Evolutionary conservation across 2,797 vertebrate species (phyloP), one percentile per base, ranked within the genome.

Genomic region (Buceros bicornis): DNA sequence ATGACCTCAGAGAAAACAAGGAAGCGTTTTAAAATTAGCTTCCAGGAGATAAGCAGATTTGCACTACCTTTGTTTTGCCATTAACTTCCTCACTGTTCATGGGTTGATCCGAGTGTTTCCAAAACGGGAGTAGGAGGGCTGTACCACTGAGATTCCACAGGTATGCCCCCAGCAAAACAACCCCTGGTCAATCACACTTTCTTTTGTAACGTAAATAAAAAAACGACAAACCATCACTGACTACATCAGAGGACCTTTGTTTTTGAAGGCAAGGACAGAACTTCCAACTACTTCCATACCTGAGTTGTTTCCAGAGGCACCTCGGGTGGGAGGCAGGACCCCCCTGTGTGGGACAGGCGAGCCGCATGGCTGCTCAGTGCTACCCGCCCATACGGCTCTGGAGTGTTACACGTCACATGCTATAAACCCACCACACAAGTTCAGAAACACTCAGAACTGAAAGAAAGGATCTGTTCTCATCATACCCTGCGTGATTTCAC

Each of bases 121-220:
- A 7, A 70, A 37, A 26, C 48, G 9, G 0, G 3, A 78, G 40
- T 13, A 11, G 10, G 48, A 57, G 43, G 24, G 13, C 17, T 5
- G 1, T 10, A 17, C 5, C 26, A 8, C 19, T 0, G 12, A 24
- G 10, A 2, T 10, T 7, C 11, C 18, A 11, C 1, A 48, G 8
- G 29, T 3, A 17, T 1, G 5, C 53, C 19, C 35, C 18, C 24
- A 31, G 26, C 14, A 28, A 33, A 72, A 17, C 7, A 43, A 48
- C 22, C n/a, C 7, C 4, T 4, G 8, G 8, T 11, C 20, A 80
- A 28, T 5, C 66, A 16, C 17, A 2, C 8, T 29, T 60, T 9
- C 28, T 61, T 57, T 9, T 58, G 37, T 40, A 10, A 40, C 12
- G 37, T 21, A 19, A 21, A 20, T 48, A 48, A 48, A 48, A 48